Base-by-base conservation (phyloP, 2,888 invertebrate species). In the Caenorhabditis parvicauda region DNA sequence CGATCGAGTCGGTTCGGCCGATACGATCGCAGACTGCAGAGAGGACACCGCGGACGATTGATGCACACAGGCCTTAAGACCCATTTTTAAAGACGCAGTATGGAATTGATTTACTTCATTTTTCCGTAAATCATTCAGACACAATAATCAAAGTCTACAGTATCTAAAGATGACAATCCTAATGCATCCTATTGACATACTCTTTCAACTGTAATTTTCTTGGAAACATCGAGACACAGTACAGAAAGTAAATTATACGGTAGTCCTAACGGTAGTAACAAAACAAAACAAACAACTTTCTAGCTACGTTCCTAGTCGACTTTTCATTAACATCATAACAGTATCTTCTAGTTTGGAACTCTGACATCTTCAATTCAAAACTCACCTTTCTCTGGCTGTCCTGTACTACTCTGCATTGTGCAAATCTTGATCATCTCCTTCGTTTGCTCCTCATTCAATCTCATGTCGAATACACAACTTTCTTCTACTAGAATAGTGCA, bases 1-100 rank as follows among this genome's bases (percentile, higher is more conserved):
- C 65, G 38, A 64, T 63, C 9, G 64, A 61, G 35, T 70, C 68
- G n/a, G 70, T 62, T 27, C 77, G 63, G 41, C 74, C 75, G 27
- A 79, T 53, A 35, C 76, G 76, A 50, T 79, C 79, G 47, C 79
- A 79, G 28, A 79, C 57, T 12, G 79, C 77, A 14, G 74, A 74
- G 14, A 79, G 63, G 6, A 80, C 61, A 27, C 75, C 74, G 32
- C 76, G 62, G 4, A 79, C 68, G 7, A 74, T 70, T 5, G 79
- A 80, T 22, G 71, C 63, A 44, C 70, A 72, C 5, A 68, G 50
- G 25, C 66, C 56, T 55, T 29, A 6, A 51, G 25, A 25, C 3
- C n/a, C n/a, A n/a, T n/a, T n/a, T n/a, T n/a, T n/a, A n/a, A n/a
- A n/a, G n/a, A n/a, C n/a, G n/a, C n/a, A n/a, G n/a, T n/a, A n/a